These are phyloP conservation scores for Mylabris phalerata DNA, from an alignment of 1,140 invertebrate species.

Conservation along the genomic window DNA sequence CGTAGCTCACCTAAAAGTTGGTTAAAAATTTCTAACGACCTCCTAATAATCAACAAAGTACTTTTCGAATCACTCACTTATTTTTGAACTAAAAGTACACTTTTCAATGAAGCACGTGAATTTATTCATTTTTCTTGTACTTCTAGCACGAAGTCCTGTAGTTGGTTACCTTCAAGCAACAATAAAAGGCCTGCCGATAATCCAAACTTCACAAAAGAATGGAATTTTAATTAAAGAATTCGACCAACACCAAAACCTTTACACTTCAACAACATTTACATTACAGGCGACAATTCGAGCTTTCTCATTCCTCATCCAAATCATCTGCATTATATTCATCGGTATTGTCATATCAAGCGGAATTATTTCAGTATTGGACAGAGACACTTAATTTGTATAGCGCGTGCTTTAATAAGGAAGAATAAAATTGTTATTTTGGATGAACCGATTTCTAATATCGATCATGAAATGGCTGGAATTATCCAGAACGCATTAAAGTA, in stretches of 20 bases:
- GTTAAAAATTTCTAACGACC: no score
- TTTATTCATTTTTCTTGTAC: neutral
- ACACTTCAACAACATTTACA: slow-evolving; percentile 25
- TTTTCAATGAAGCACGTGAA: no score
- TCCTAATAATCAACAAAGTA: no score
- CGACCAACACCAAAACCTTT: slow-evolving; percentile 67
- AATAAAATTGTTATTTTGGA: slow-evolving; percentile 50
- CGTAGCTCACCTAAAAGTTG: no score
- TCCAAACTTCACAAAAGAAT: slow-evolving; percentile 73
- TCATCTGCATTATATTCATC: neutral
- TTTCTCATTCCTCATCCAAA: neutral
- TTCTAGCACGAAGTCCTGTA: slow-evolving; percentile 64
- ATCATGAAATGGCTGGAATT: slow-evolving; percentile 40
- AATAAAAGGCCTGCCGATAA: slow-evolving; percentile 44
- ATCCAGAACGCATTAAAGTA: slow-evolving; percentile 36
- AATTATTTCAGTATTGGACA: slow-evolving; percentile 17
- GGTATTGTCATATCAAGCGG: neutral
- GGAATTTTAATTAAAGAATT: slow-evolving; percentile 69
- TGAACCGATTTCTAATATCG: slow-evolving; percentile 52
- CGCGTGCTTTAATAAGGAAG: slow-evolving; percentile 61
- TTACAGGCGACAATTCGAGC: slow-evolving; percentile 51
- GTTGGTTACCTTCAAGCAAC: slow-evolving; percentile 59
- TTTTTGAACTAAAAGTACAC: no score
- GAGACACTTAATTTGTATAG: slow-evolving; percentile 50
- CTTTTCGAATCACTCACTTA: no score